phyloP scores from a whole-genome alignment of 2,888 invertebrate genomes.

The Netelia fuscicornis region DNA sequence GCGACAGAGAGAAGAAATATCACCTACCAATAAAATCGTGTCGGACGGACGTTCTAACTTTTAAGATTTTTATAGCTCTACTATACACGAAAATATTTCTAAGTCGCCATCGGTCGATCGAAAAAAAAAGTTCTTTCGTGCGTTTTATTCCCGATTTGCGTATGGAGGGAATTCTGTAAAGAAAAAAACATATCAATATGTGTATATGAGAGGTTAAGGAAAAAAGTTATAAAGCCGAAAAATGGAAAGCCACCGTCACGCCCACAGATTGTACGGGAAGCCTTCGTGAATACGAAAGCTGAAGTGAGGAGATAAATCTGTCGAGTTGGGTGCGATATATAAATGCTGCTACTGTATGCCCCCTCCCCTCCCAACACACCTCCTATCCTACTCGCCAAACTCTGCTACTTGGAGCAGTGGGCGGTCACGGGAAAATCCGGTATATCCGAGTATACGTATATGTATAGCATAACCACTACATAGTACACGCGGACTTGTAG shows the following conservation, averaged over 20 bases:
- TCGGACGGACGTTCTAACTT: too few relatives aligned
- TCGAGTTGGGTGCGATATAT: constrained; percentile 57
- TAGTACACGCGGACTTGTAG: constrained; percentile 2
- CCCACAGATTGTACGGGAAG: constrained; percentile 42
- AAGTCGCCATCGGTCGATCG: not conserved
- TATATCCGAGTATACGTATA: not conserved
- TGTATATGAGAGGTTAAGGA: not conserved
- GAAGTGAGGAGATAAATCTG: constrained; percentile 60
- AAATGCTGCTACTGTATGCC: constrained; percentile 25
- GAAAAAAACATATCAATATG: not conserved
- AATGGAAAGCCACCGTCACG: constrained; percentile 36
- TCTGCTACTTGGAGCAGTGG: constrained; percentile 10
- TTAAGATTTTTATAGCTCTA: not conserved
- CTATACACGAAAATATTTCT: not conserved
- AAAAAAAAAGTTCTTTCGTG: not conserved
- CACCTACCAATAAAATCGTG: too few relatives aligned
- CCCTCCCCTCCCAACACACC: not conserved
- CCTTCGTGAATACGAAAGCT: constrained; percentile 54
- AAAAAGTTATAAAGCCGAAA: constrained; percentile 31
- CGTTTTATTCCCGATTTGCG: constrained; percentile 3
- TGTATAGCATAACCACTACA: constrained; percentile 9
- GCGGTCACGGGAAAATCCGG: constrained; percentile 55
- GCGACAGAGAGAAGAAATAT: too few relatives aligned
- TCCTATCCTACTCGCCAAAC: not conserved
- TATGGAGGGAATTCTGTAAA: not conserved